These are phyloP conservation scores for Danaus melanippus DNA, from an alignment of 1,140 invertebrate genomes.

Conservation along the genomic window DNA sequence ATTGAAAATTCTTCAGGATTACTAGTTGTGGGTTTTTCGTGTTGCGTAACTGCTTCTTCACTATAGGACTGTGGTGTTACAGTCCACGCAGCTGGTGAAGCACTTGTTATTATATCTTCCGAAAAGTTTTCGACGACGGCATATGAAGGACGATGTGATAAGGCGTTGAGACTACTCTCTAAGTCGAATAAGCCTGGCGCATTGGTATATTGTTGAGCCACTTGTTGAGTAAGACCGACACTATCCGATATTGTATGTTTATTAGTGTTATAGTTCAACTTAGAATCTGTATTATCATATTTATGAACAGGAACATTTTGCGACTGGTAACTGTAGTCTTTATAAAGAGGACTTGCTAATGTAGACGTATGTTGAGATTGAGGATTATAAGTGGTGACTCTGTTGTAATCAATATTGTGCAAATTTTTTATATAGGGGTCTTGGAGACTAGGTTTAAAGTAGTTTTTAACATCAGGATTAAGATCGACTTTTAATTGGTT, in stretches of 20 bases:
- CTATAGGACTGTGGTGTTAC: conserved; percentile 37
- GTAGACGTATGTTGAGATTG: conserved; percentile 49
- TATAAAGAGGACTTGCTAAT: conserved; percentile 33
- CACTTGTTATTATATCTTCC: conserved; percentile 41
- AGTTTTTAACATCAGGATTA: conserved; percentile 41
- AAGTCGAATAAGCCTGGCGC: conserved; percentile 32
- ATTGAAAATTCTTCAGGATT: conserved; percentile 52
- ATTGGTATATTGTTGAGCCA: conserved; percentile 42
- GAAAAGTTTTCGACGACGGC: conserved; percentile 62
- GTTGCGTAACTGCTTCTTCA: conserved; percentile 38
- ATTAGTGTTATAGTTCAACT: conserved; percentile 41
- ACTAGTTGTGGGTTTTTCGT: conserved; percentile 36
- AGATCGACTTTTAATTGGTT: conserved; percentile 52
- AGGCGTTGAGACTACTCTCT: conserved; percentile 28
- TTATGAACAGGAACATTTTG: conserved; percentile 36
- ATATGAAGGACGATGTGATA: conserved; percentile 46
- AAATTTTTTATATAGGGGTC: conserved; percentile 58
- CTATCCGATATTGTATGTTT: conserved; percentile 49
- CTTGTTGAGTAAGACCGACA: conserved; percentile 45
- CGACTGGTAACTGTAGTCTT: conserved; percentile 24
- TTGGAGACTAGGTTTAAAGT: conserved; percentile 64
- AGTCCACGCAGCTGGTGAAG: conserved; percentile 40
- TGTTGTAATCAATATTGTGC: conserved; percentile 40
- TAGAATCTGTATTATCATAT: conserved; percentile 38
- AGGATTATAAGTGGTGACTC: conserved; percentile 61